Percentiles rank a stretch among this genome's conserved stretches.
These are phyloP conservation scores for Eurytoma adleriae DNA, from an alignment of 2,888 invertebrate species.

Conservation along the genomic window DNA sequence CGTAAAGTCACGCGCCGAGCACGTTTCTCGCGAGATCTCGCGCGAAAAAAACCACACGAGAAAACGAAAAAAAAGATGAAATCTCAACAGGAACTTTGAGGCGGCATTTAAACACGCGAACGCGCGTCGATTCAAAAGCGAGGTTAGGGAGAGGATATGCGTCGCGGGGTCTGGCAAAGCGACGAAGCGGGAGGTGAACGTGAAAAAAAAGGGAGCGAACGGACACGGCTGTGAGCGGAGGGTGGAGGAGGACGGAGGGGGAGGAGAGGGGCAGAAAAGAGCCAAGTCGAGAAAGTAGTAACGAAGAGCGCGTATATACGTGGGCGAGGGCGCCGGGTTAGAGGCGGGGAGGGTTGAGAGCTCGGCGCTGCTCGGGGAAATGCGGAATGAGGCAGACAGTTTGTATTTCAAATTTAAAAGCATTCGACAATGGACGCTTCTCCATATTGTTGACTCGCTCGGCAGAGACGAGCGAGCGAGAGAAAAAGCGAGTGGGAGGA, in stretches of 20 bases:
- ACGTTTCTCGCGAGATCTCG: background rate
- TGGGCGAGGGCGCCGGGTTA: constrained; percentile 11
- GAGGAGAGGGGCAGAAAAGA: constrained; percentile 8
- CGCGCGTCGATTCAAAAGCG: constrained; percentile 27
- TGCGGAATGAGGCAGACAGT: constrained; percentile 68
- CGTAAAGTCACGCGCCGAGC: constrained; percentile 5
- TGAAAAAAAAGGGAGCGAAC: background rate
- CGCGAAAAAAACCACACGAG: too few species aligned
- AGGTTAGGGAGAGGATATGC: constrained; percentile 3
- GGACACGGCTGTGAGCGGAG: constrained; percentile 25
- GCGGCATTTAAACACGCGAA: constrained; percentile 30
- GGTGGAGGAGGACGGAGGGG: too few species aligned
- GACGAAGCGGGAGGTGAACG: constrained; percentile 25
- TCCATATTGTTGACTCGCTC: constrained; percentile 72
- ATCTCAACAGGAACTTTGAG: constrained; percentile 7
- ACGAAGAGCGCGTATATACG: constrained; percentile 12
- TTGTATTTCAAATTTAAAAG: constrained; percentile 75
- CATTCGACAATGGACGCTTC: constrained; percentile 74
- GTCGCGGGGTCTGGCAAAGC: constrained; percentile 36
- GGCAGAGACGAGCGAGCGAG: constrained; percentile 15
- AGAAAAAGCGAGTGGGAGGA: constrained; percentile 41
- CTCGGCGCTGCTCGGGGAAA: constrained; percentile 35
- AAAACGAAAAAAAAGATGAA: constrained; percentile 41
- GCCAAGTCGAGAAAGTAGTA: constrained; percentile 20
- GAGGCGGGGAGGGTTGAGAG: constrained; percentile 41